Conservation (phyloP, 2,113 vertebrate species). For the Myotis lucifugus region DNA sequence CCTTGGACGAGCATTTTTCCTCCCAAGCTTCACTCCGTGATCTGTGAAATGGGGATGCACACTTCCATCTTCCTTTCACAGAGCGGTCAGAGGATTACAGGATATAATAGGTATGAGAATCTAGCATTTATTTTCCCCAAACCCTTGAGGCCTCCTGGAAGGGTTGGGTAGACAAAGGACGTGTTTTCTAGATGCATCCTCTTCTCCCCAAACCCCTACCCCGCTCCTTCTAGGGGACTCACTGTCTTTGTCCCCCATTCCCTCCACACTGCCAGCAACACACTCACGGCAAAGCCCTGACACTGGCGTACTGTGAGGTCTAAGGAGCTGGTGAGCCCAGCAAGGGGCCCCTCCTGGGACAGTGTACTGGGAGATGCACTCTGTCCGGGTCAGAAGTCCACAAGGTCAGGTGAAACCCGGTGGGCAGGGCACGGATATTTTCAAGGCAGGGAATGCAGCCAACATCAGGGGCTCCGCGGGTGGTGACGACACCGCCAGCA, state of each 20-base stretch:
- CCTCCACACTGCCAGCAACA: neutral
- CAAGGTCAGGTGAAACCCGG: neutral
- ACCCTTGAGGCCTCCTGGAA: neutral
- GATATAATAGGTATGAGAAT: too few relatives aligned
- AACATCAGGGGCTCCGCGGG: neutral
- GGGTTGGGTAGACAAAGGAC: neutral
- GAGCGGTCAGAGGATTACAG: neutral
- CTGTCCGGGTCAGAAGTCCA: neutral
- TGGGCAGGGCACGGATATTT: neutral
- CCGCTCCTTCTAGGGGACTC: neutral
- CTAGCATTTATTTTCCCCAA: neutral
- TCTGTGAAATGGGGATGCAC: neutral
- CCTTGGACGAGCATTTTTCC: neutral
- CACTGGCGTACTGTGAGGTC: accelerated
- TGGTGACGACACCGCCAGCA: too few relatives aligned
- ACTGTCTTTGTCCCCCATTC: neutral
- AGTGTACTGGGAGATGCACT: neutral
- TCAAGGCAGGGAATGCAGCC: neutral
- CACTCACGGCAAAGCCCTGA: neutral
- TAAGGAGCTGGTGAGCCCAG: neutral
- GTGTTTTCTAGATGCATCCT: neutral
- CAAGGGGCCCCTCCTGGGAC: too few relatives aligned
- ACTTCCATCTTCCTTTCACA: neutral
- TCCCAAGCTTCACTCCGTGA: neutral
- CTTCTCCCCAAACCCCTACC: neutral